A percentile compares a stretch with the other conserved stretches of the same genome.
phyloP scores from a whole-genome alignment of 2,888 invertebrate genomes.

The Stratiomys singularior region DNA sequence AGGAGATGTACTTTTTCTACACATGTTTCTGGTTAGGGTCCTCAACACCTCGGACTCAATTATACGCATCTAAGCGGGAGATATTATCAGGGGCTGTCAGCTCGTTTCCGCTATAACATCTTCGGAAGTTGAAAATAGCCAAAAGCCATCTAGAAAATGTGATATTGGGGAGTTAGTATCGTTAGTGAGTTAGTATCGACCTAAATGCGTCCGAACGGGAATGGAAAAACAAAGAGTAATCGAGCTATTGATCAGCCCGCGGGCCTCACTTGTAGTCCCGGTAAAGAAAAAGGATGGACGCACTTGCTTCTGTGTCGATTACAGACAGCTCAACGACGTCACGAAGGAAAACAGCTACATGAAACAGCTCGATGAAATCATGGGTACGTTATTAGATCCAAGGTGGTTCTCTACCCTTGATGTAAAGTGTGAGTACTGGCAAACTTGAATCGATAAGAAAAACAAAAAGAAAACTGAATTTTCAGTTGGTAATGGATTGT shows the following conservation, averaged over 20 bases:
- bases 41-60: neutral
- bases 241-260: too few species aligned
- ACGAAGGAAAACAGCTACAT: slow-evolving; percentile 53
- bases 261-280: slow-evolving; percentile 5
- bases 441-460: slow-evolving; percentile 34
- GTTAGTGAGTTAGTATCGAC: too few species aligned
- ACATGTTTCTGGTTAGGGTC: neutral
- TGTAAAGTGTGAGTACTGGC: slow-evolving; percentile 52
- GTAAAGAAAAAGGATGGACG: neutral
- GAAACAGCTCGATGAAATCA: slow-evolving; percentile 31
- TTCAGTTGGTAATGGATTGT: slow-evolving; percentile 51
- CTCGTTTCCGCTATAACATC: neutral
- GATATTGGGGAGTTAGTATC: too few species aligned
- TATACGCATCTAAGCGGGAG: neutral
- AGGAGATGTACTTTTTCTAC: too few species aligned
- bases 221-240: too few species aligned
- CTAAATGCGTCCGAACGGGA: too few species aligned
- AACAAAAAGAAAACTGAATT: slow-evolving; percentile 55
- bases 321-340: slow-evolving; percentile 2
- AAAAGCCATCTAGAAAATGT: too few species aligned
- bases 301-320: too few species aligned
- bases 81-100: neutral
- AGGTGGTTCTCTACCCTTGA: slow-evolving; percentile 53
- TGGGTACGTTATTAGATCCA: slow-evolving; percentile 52
- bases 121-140: neutral